Percentiles rank a stretch among this genome's conserved stretches.
Evolutionary conservation across 2,113 vertebrate species (phyloP).

Genomic region (Cebus imitator): DNA sequence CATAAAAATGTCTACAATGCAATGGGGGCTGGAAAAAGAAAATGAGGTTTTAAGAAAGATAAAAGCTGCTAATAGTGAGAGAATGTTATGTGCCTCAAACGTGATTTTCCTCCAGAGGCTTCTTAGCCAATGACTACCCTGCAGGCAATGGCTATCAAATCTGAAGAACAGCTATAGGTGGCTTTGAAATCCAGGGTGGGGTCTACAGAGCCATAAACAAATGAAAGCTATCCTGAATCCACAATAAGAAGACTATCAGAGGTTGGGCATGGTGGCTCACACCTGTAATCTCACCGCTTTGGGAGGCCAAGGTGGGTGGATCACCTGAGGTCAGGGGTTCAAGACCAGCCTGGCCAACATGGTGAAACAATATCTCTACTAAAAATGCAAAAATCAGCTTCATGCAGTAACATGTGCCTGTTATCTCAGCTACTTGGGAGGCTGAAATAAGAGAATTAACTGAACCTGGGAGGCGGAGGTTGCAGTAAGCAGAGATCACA

Average conservation of each 20-base stretch:
- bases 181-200: neutral
- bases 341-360: no score
- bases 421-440: no score
- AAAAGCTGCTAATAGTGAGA: neutral
- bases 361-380: no score
- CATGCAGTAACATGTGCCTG: no score
- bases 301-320: accelerated
- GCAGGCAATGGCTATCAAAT: neutral
- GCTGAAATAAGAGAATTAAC: no score
- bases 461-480: no score
- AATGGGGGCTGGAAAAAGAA: neutral
- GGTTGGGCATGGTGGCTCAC: no score
- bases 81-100: neutral
- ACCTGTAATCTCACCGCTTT: no score
- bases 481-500: no score
- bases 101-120: neutral
- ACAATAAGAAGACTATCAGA: neutral
- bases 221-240: neutral
- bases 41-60: neutral
- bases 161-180: neutral
- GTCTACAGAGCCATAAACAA: neutral
- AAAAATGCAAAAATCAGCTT: no score
- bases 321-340: no score
- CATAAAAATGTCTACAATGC: conserved; percentile 8
- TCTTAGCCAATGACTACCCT: neutral